Evolutionary conservation across 1,140 invertebrate species (phyloP).

Genomic region (Anagrus nilaparvatae): DNA sequence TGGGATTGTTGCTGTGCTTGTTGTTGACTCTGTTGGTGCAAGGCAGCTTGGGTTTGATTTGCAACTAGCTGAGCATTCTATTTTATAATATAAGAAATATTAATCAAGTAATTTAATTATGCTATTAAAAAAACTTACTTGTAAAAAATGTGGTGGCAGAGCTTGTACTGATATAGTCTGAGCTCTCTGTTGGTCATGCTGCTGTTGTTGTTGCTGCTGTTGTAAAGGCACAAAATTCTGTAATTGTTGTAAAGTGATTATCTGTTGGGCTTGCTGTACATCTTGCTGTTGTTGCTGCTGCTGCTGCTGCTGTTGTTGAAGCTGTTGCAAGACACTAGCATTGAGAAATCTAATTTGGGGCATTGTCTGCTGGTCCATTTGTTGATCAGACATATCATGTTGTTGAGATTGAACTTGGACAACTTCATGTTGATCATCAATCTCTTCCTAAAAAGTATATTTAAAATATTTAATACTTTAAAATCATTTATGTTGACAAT

Average conservation of each 20-base stretch:
- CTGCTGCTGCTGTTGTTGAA: slow-evolving; percentile 31
- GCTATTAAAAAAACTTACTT: slow-evolving; percentile 27
- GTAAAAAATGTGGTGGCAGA: slow-evolving; percentile 45
- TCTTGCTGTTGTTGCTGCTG: slow-evolving; percentile 35
- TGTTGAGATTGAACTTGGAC: slow-evolving; percentile 27
- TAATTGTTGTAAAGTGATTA: slow-evolving; percentile 45
- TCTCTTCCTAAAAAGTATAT: slow-evolving; percentile 33
- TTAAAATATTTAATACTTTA: no score
- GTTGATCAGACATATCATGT: slow-evolving; percentile 36
- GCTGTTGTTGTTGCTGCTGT: slow-evolving; percentile 29
- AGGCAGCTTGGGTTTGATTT: slow-evolving; percentile 30
- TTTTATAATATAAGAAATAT: slow-evolving; percentile 1
- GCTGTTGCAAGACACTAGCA: slow-evolving; percentile 35
- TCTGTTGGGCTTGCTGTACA: slow-evolving; percentile 37
- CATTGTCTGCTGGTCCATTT: slow-evolving; percentile 37
- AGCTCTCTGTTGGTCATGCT: slow-evolving; percentile 38
- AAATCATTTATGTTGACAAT: no score
- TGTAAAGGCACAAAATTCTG: slow-evolving; percentile 45
- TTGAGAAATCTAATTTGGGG: slow-evolving; percentile 39
- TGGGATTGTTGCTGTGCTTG: slow-evolving; percentile 40
- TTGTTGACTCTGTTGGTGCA: slow-evolving; percentile 38
- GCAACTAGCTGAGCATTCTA: slow-evolving; percentile 35
- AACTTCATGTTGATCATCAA: slow-evolving; percentile 32
- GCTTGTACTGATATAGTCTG: slow-evolving; percentile 45
- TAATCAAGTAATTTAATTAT: slow-evolving; percentile 7